These are phyloP conservation scores for Lutraria lutraria DNA, from an alignment of 2,888 invertebrate genomes.

Conservation along the genomic window DNA sequence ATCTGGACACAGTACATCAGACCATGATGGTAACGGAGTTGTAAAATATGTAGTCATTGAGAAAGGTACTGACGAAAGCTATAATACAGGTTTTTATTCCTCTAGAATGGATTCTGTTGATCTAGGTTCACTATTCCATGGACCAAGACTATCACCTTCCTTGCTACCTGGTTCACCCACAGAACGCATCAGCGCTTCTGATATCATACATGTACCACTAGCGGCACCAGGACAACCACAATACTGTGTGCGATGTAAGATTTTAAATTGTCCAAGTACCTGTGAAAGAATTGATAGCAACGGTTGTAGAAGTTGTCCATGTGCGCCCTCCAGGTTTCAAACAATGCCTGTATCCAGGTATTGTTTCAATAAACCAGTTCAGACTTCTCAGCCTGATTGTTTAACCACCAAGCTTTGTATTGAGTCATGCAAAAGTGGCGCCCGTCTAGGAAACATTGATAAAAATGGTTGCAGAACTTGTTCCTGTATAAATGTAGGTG, in stretches of 20 bases:
- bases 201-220: slow-evolving; percentile 58
- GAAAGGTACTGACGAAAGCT: slow-evolving; percentile 34
- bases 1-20: background rate
- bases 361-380: slow-evolving; percentile 27
- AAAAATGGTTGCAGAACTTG: slow-evolving; percentile 60
- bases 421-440: slow-evolving; percentile 60
- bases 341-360: slow-evolving; percentile 57
- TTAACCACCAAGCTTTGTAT: slow-evolving; percentile 61
- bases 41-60: slow-evolving; percentile 56
- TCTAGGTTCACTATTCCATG: background rate
- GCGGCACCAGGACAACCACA: slow-evolving; percentile 66
- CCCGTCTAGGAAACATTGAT: slow-evolving; percentile 52
- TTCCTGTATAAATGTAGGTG: slow-evolving; percentile 40
- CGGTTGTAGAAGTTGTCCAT: slow-evolving; percentile 69
- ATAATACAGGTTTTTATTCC: background rate
- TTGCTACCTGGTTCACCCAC: background rate
- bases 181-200: slow-evolving; percentile 31
- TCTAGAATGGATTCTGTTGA: background rate
- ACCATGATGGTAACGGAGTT: slow-evolving; percentile 25
- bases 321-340: slow-evolving; percentile 61
- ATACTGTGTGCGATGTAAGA: slow-evolving; percentile 65
- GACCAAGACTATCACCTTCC: slow-evolving; percentile 14
- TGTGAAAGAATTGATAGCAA: slow-evolving; percentile 66
- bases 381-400: slow-evolving; percentile 34
- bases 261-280: slow-evolving; percentile 61